phyloP scores from a whole-genome alignment of 2,888 invertebrate genomes.

The Caenorhabditis uteleia region DNA sequence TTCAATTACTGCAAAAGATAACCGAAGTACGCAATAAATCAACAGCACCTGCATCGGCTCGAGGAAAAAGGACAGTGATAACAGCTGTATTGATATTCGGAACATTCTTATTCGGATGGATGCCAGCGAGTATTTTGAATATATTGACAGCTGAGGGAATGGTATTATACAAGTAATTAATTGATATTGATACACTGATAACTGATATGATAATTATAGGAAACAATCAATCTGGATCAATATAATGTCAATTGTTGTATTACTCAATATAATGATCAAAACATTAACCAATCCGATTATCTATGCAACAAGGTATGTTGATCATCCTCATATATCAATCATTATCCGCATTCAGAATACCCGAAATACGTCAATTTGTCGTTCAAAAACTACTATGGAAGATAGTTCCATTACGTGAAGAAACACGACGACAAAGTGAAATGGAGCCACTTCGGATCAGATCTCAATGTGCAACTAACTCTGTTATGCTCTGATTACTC shows the following conservation, averaged over 20 bases:
- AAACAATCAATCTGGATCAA: conserved; percentile 35
- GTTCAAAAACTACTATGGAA: conserved; percentile 42
- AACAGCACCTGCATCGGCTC: conserved; percentile 22
- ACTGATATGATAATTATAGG: not conserved
- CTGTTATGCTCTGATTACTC: conserved; percentile 24
- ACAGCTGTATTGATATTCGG: conserved; percentile 77
- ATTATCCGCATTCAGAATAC: conserved; percentile 38
- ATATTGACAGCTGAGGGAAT: conserved; percentile 71
- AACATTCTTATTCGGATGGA: conserved; percentile 74
- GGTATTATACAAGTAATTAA: conserved; percentile 36
- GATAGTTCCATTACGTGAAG: conserved; percentile 31
- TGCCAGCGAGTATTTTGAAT: conserved; percentile 76
- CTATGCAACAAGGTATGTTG: conserved; percentile 72
- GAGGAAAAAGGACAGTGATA: conserved; percentile 70
- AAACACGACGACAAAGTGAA: conserved; percentile 21
- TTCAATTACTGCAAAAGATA: conserved; percentile 73
- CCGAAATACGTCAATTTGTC: conserved; percentile 54
- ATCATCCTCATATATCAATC: not conserved
- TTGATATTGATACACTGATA: not conserved
- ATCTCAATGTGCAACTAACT: conserved; percentile 6
- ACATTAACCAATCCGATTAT: conserved; percentile 77
- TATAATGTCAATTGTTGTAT: conserved; percentile 70
- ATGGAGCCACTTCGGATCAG: conserved; percentile 8
- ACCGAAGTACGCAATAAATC: conserved; percentile 43
- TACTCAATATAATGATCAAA: conserved; percentile 75